Evolutionary conservation across 2,888 invertebrate genomes (phyloP), one percentile per base, ranked within the genome.

Genomic region (Timandra comae): DNA sequence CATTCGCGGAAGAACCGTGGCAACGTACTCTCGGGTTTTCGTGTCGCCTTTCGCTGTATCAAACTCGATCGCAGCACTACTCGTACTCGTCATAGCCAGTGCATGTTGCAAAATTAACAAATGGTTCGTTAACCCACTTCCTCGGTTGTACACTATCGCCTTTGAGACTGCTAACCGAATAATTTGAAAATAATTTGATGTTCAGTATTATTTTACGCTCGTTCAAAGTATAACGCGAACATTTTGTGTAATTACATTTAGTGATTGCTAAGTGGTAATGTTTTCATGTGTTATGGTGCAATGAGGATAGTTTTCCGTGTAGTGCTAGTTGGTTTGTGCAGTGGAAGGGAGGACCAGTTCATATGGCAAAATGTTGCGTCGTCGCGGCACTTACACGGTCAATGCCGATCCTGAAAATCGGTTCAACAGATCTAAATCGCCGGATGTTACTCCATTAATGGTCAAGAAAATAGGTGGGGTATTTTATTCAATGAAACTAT

Each of bases 341-440:
- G 38, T 33, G 41, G 27, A 37, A 35, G 45, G 43, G 48, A 51
- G 42, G 32, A 24, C 27, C 43, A 49, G 50, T 43, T 46, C 40
- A 41, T 40, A 35, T 52, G 51, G 47, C 54, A 69, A 41, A 41
- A 84, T 84, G 84, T 57, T 84, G 56, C 71, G 84, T 25, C 73
- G 80, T 27, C 76, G 84, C 34, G 82, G 82, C 38, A 79, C 74
- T 28, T 85, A 85, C 48, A 80, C 84, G 12, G 84, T 85, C 36
- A 85, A 84, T 51, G 67, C 73, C 44, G 74, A 72, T 35, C 53
- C 73, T 12, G 69, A 64, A 24, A 58, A 54, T 43, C 63, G 66
- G 37, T 58, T 59, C 35, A 56, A 51, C 35, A 65, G 51, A 45
- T 39, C 63, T 12, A 75, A 73, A 46, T 47, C 64, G 2, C 35